Base-by-base conservation (phyloP, 2,113 vertebrate genomes). In the Cyanoliseus patagonus region DNA sequence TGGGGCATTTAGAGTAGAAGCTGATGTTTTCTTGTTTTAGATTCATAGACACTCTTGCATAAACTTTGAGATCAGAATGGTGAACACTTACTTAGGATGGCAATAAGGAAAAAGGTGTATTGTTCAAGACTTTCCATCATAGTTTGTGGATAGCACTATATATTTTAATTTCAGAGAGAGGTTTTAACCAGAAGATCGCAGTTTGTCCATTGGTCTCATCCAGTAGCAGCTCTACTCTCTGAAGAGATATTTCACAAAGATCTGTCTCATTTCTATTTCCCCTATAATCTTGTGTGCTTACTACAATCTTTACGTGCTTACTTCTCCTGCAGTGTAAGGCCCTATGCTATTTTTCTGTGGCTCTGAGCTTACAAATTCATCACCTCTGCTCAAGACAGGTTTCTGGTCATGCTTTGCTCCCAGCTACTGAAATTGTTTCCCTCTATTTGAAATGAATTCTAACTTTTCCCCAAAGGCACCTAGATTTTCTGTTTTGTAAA, bases 71-170 rank as follows among this genome's bases (percentile, higher is more conserved):
- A n/a, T 67, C 30, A 35, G 20, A 46, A 22, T 10, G n/a, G 18
- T 30, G 23, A 85, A 33, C 51, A 17, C 30, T 73, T 30, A 17
- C 30, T 73, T 30, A 30, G 22, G 64, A 24, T 53, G 41, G 77
- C 69, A 59, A 0, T 49, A 33, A 69, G 33, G 22, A 67, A 35
- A 31, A 61, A 8, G 35, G 69, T 11, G 0, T 13, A 16, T 19
- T 0, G 0, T 59, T 91, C 47, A 20, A 47, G 64, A 20, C 47
- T 59, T 77, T 61, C 41, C 41, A 80, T 83, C 0, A 1, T 37
- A 22, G 64, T 66, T 51, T 27, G 52, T 64, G 66, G 57, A 17
- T 44, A 62, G 39, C 6, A 3, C 11, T 18, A 4, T 4, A 5
- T 18, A 31, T 69, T 41, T 79, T 28, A 61, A 64, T 90, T 83